These are phyloP conservation scores for Diplazon laetatorius DNA, from an alignment of 2,888 invertebrate species.

Conservation along the genomic window DNA sequence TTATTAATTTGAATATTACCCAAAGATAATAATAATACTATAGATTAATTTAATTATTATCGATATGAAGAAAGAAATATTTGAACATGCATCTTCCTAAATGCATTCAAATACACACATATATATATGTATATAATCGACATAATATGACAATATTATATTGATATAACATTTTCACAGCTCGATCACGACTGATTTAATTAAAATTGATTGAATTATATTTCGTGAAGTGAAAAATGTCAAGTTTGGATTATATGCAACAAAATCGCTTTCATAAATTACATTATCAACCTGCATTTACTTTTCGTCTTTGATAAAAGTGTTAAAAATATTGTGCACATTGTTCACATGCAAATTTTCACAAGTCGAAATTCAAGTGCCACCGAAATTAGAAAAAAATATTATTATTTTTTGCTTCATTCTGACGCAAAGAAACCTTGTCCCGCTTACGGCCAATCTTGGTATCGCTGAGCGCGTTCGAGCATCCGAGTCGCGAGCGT, in stretches of 20 bases:
- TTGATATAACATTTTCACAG: too few relatives aligned
- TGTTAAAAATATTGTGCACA: not conserved
- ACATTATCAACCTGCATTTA: not conserved
- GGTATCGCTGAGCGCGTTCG: slow-evolving; percentile 15
- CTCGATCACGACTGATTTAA: too few relatives aligned
- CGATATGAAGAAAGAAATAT: too few relatives aligned
- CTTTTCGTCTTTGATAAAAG: slow-evolving; percentile 6
- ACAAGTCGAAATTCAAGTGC: slow-evolving; percentile 21
- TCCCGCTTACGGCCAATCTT: slow-evolving; percentile 49
- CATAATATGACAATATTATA: too few relatives aligned
- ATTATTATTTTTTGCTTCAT: slow-evolving; percentile 17
- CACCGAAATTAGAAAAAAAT: too few relatives aligned
- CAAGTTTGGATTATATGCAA: too few relatives aligned
- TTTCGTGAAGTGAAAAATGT: not conserved
- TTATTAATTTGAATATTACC: too few relatives aligned
- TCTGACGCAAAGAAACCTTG: slow-evolving; percentile 16
- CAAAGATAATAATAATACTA: too few relatives aligned
- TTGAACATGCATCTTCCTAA: too few relatives aligned
- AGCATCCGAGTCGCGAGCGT: slow-evolving; percentile 34
- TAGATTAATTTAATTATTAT: too few relatives aligned
- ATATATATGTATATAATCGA: too few relatives aligned
- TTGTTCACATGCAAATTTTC: not conserved
- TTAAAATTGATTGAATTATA: not conserved
- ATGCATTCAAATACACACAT: too few relatives aligned
- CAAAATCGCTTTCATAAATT: not conserved